These are phyloP conservation scores for Harpalus rubripes DNA, from an alignment of 2,888 invertebrate species.

Conservation along the genomic window DNA sequence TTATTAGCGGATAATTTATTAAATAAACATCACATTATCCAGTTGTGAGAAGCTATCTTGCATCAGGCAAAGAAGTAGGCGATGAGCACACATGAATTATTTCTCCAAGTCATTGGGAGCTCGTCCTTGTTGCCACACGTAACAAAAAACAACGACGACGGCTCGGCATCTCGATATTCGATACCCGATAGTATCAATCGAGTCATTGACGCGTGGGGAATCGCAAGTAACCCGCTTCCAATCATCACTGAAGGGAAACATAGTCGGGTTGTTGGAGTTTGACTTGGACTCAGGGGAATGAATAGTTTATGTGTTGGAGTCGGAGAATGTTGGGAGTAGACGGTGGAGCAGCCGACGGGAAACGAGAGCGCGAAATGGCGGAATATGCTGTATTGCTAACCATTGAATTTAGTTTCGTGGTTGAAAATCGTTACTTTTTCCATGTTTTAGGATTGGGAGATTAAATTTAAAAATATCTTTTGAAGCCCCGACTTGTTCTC, in stretches of 20 bases:
- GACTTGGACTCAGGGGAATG: background rate
- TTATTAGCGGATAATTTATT: background rate
- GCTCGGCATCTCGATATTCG: slow-evolving; percentile 56
- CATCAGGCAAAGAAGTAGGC: slow-evolving; percentile 29
- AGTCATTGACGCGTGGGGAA: slow-evolving; percentile 64
- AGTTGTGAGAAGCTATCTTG: background rate
- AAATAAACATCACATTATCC: slow-evolving; percentile 3
- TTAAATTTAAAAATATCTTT: too few species aligned
- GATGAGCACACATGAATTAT: slow-evolving; percentile 58
- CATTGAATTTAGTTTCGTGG: too few species aligned
- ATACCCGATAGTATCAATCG: slow-evolving; percentile 58
- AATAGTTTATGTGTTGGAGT: background rate
- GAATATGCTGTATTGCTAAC: background rate
- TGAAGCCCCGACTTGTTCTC: too few species aligned
- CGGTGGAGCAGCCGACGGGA: background rate
- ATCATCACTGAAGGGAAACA: slow-evolving; percentile 40
- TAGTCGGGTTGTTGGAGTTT: background rate
- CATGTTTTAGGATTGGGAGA: too few species aligned
- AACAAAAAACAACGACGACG: slow-evolving; percentile 52
- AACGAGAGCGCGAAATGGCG: background rate
- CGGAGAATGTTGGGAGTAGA: background rate
- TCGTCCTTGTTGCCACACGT: slow-evolving; percentile 60
- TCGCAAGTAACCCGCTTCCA: slow-evolving; percentile 63
- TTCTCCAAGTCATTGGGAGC: slow-evolving; percentile 59
- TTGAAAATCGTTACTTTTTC: too few species aligned